These are phyloP conservation scores for Psittacara wagleri DNA, from an alignment of 2,113 vertebrate genomes.

Conservation along the genomic window DNA sequence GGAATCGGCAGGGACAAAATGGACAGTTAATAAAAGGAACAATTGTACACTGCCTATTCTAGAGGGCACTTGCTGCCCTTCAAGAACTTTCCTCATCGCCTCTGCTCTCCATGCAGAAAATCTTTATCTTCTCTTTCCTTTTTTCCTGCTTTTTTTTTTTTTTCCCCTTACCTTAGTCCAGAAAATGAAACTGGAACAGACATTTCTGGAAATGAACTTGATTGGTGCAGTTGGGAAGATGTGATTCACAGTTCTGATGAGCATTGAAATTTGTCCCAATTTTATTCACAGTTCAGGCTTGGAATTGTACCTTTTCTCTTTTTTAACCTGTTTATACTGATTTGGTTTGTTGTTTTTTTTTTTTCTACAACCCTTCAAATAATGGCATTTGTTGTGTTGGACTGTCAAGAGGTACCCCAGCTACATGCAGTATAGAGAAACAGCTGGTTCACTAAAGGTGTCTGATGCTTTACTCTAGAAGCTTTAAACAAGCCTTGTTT, in stretches of 20 bases:
- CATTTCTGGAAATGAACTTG: slow-evolving; percentile 71
- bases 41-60: slow-evolving; percentile 51
- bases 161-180: slow-evolving; percentile 8
- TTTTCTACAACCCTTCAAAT: background rate
- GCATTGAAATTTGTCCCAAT: slow-evolving; percentile 41
- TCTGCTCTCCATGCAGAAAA: slow-evolving; percentile 42
- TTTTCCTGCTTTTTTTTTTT: background rate
- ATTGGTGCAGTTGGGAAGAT: slow-evolving; percentile 60
- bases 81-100: slow-evolving; percentile 65
- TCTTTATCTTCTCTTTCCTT: slow-evolving; percentile 36
- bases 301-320: background rate
- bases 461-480: slow-evolving; percentile 9
- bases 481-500: slow-evolving; percentile 40
- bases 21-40: slow-evolving; percentile 65
- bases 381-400: background rate
- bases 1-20: slow-evolving; percentile 59
- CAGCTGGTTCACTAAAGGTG: background rate
- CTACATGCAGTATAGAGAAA: background rate
- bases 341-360: background rate
- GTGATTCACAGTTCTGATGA: slow-evolving; percentile 47
- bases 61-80: slow-evolving; percentile 70
- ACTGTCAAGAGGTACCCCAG: background rate
- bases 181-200: slow-evolving; percentile 76
- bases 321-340: background rate
- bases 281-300: background rate